Evolutionary conservation across 2,888 invertebrate species (phyloP), one percentile per base, ranked within the genome.

Genomic region (Erebia aethiops): DNA sequence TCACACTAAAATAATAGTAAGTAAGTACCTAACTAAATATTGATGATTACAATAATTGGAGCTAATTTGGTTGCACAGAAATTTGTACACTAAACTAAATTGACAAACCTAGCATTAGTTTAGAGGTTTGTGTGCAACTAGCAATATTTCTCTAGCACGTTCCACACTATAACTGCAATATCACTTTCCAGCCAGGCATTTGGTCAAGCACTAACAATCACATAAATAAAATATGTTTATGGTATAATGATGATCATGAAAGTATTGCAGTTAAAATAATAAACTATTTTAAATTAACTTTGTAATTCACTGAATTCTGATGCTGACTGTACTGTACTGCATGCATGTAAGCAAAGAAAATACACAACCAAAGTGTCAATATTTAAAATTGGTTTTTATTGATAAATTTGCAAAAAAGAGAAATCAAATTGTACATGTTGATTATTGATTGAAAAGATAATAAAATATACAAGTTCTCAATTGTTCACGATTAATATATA

Each of bases 321-420:
- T 60, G 60, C 16, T 10, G 41, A 41, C 60, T 60, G 43, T 43
- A 41, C 60, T 60, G 43, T 43, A 64, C 52, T 49, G 14, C 49
- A 52, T 41, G 62, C 63, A 64, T 68, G 21, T 60, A 69, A 71
- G 64, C 60, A 69, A 72, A 72, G 63, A 76, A 21, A 21, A 79
- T 74, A 77, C 67, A 74, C 71, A 76, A 71, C 69, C 73, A 74
- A 77, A 76, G 74, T 51, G 79, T 80, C 77, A 82, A 82, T 90
- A 89, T 91, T 93, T 90, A 90, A 91, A 93, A 92, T 92, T 90
- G 90, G 88, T 92, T 92, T n/a, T 93, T 91, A 92, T 92, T 92
- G 89, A 92, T 91, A 89, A 88, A 89, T 88, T 90, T 89, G 90
- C 89, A 89, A 92, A 92, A 90, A 89, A 87, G 73, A 84, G 84